phyloP scores from a whole-genome alignment of 2,888 invertebrate species.

The Lepas anatifera region DNA sequence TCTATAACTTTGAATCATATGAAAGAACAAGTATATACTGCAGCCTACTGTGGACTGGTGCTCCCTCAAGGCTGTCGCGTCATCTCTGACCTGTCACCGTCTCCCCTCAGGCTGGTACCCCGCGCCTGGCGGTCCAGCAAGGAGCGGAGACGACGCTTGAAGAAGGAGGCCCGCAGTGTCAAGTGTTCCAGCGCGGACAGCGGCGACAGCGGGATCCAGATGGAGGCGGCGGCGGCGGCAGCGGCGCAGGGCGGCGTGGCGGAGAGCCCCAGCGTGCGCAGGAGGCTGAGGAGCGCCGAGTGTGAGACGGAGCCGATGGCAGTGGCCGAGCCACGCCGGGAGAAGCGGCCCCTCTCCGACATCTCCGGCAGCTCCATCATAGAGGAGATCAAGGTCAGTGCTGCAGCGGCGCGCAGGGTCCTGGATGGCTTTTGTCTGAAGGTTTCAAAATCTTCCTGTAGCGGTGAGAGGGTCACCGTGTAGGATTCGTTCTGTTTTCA shows the following conservation, averaged over 20 bases:
- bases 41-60: too few species aligned
- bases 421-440: background rate
- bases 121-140: constrained; percentile 57
- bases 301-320: background rate
- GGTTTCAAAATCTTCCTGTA: too few species aligned
- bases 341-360: background rate
- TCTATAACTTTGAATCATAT: too few species aligned
- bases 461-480: too few species aligned
- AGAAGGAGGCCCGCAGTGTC: constrained; percentile 52
- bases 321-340: background rate
- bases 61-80: too few species aligned
- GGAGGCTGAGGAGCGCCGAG: constrained; percentile 3
- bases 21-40: too few species aligned
- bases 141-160: constrained; percentile 42
- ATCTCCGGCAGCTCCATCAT: constrained; percentile 9
- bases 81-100: too few species aligned
- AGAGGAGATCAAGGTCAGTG: constrained; percentile 10
- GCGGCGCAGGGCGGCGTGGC: background rate
- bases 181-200: constrained; percentile 63
- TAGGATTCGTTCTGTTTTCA: too few species aligned
- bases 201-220: constrained; percentile 33
- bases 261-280: background rate
- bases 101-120: constrained; percentile 48
- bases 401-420: constrained; percentile 17
- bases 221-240: constrained; percentile 12